Evolutionary conservation across 2,797 vertebrate genomes (phyloP).

Genomic region (Coregonus ussuriensis): DNA sequence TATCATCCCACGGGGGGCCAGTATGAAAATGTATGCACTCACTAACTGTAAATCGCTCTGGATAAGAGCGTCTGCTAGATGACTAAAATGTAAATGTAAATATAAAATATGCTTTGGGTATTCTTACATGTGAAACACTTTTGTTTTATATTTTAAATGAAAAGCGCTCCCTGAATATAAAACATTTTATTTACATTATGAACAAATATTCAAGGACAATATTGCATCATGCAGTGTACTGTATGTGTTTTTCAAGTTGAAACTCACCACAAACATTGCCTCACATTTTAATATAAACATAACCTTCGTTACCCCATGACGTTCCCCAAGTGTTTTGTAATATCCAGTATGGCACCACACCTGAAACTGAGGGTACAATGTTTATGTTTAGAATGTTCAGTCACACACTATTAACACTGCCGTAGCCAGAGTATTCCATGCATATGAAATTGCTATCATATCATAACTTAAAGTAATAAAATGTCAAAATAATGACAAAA

Average conservation of each 20-base stretch:
- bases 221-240: background rate
- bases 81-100: too few species aligned
- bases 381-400: constrained; percentile 27
- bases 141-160: background rate
- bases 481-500: background rate
- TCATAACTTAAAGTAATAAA: constrained; percentile 1
- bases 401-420: background rate
- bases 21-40: too few species aligned
- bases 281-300: constrained; percentile 86
- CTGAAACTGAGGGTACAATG: constrained; percentile 60
- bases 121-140: background rate
- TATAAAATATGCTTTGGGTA: background rate
- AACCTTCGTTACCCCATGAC: constrained; percentile 85
- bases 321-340: constrained; percentile 90
- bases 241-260: constrained; percentile 3
- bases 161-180: background rate
- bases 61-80: too few species aligned
- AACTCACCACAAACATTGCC: constrained; percentile 86
- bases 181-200: background rate
- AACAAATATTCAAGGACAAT: constrained; percentile 14
- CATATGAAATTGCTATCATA: background rate
- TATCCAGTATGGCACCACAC: constrained; percentile 87
- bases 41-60: too few species aligned
- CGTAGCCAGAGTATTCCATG: background rate
- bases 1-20: background rate